Base-by-base conservation (phyloP, 2,797 vertebrate genomes). In the Pipistrellus kuhlii region DNA sequence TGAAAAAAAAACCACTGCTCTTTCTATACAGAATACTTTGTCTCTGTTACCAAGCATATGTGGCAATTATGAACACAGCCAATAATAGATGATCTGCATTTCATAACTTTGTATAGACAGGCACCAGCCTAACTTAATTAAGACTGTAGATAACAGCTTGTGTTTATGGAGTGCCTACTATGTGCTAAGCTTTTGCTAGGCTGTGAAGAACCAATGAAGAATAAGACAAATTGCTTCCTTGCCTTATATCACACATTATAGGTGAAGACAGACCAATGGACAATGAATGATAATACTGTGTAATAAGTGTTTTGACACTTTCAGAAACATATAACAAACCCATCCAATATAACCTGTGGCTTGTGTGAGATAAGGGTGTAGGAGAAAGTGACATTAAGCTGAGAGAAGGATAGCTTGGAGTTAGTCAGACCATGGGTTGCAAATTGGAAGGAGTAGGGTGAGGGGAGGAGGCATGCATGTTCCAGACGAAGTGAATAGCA, bases 1-100 rank as follows among this genome's bases (percentile, higher is more conserved):
- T 83, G 84, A 93, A 96, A 96, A 91, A 57, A 41, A 41, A 41
- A 41, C 6, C 38, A 64, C 44, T 82, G 23, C 90, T 92, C 20
- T 84, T 11, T 93, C 21, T 35, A 73, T 62, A 85, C 13, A 75
- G 59, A 69, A 32, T 68, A 41, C 18, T 78, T 78, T 38, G 41
- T 95, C 59, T 95, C 15, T 88, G 3, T 14, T 91, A 71, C 93
- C 53, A 71, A 95, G 2, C 80, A 21, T 78, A 83, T 72, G 41
- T 85, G n/a, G 35, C 35, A 41, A 86, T 80, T 93, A 48, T 84
- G 32, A 96, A 80, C 57, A 85, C 30, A 89, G 53, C 30, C n/a
- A 68, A 15, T 72, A 68, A 55, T 1, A 93, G n/a, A 62, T 0
- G 7, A 20, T 88, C 27, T 38, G 55, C 3, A 35, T 87, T 82